phyloP scores from a whole-genome alignment of 1,140 invertebrate species.

The Chironomus striatipennis region DNA sequence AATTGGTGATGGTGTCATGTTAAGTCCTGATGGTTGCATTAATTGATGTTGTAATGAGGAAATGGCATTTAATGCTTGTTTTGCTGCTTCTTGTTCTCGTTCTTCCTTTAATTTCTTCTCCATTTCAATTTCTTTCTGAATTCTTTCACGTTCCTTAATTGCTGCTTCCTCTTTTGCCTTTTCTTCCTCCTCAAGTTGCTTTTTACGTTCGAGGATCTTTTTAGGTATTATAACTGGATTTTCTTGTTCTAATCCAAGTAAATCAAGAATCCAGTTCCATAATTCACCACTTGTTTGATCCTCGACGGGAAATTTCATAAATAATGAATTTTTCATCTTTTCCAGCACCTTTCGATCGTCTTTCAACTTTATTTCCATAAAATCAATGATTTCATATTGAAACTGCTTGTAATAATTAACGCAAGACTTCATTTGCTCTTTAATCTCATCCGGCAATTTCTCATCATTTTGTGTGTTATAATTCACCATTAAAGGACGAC shows the following conservation, averaged over 20 bases:
- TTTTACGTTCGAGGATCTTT: slow-evolving; percentile 30
- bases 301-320: slow-evolving; percentile 56
- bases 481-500: slow-evolving; percentile 79
- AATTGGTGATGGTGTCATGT: slow-evolving; percentile 40
- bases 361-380: slow-evolving; percentile 59
- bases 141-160: slow-evolving; percentile 32
- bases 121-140: slow-evolving; percentile 30
- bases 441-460: slow-evolving; percentile 68
- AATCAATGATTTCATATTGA: slow-evolving; percentile 68
- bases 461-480: slow-evolving; percentile 76
- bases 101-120: slow-evolving; percentile 35
- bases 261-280: slow-evolving; percentile 43
- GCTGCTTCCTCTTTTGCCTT: slow-evolving; percentile 30
- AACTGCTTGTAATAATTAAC: slow-evolving; percentile 72
- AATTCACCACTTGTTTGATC: slow-evolving; percentile 50
- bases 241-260: slow-evolving; percentile 3
- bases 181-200: slow-evolving; percentile 25
- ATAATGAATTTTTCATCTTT: slow-evolving; percentile 60
- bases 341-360: slow-evolving; percentile 67
- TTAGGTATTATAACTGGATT: neutral
- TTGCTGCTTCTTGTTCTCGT: slow-evolving; percentile 10
- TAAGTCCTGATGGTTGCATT: slow-evolving; percentile 38
- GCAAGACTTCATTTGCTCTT: slow-evolving; percentile 78
- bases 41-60: slow-evolving; percentile 39
- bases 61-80: slow-evolving; percentile 25